Base-by-base conservation (phyloP, 2,113 vertebrate species). In the Rynchops niger region DNA sequence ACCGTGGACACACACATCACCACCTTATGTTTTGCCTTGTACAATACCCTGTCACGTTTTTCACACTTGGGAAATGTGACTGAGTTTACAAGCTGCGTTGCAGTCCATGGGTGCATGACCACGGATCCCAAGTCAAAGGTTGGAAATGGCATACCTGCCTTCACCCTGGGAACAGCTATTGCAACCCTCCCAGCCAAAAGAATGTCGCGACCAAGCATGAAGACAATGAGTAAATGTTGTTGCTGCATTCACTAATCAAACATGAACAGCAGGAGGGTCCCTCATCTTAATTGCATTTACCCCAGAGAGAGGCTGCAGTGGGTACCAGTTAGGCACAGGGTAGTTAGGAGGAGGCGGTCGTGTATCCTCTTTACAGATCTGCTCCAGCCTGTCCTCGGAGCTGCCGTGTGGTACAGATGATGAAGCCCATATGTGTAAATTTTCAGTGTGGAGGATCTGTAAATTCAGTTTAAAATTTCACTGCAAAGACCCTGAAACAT, bases 201-300 rank as follows among this genome's bases (percentile, higher is more conserved):
- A 97, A 96, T 97, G 91, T 90, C 63, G 79, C 7, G 0, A 95
- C 90, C 74, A 63, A 74, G 83, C 86, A 82, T 17, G 81, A 95
- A 79, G 90, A 91, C 87, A 95, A 95, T 62, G 82, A 86, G 61
- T 66, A 94, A 90, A 82, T 90, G 84, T 80, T 4, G 2, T 66
- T 81, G 69, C 42, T 70, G 43, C 42, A 66, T 84, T 94, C 86
- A 8, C 89, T 94, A 92, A 88, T 94, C 92, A 96, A 96, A 95
- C 76, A 93, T 38, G 56, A 91, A 21, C 86, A 90, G 93, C 93
- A 85, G 91, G 93, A 92, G 91, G 72, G 53, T 71, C 82, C 66
- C 34, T 95, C 66, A 21, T 90, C 82, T 92, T 86, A 92, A 90
- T 72, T 90, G 91, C 43, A 6, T 87, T 65, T 72, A 56, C 56